Conservation (phyloP, 2,888 invertebrate species). For the Diadromus collaris region DNA sequence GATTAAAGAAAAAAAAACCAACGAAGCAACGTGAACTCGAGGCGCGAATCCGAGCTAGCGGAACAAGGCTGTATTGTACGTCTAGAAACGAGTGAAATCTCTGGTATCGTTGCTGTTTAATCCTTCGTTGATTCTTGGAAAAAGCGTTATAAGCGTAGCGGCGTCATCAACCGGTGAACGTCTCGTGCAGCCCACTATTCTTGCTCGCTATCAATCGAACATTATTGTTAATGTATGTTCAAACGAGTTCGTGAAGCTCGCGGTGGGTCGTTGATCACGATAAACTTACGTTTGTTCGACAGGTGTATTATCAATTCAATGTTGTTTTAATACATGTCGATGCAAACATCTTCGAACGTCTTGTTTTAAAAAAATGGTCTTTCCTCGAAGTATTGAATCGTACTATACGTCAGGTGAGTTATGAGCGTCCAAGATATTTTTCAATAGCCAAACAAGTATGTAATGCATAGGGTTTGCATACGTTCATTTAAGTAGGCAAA, state of each 20-base stretch:
- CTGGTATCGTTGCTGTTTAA: slow-evolving; percentile 17
- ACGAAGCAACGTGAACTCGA: slow-evolving; percentile 1
- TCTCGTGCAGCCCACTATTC: not conserved
- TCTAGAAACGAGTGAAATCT: slow-evolving; percentile 39
- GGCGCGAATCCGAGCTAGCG: slow-evolving; percentile 35
- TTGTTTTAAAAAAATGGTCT: not conserved
- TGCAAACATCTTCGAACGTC: not conserved
- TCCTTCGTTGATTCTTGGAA: slow-evolving; percentile 31
- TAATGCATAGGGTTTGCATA: too few relatives aligned
- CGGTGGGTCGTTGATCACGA: slow-evolving; percentile 12
- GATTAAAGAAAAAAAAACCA: not conserved
- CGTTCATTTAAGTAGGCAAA: not conserved
- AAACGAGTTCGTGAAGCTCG: not conserved
- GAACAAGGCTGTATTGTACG: slow-evolving; percentile 30
- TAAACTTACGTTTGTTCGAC: slow-evolving; percentile 21
- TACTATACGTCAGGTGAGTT: not conserved
- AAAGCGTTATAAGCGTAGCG: slow-evolving; percentile 18
- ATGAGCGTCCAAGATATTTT: not conserved
- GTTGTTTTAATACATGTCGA: not conserved
- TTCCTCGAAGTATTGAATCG: not conserved
- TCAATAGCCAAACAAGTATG: too few relatives aligned
- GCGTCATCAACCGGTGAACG: slow-evolving; percentile 2
- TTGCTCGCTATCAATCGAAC: slow-evolving; percentile 1
- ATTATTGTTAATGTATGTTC: slow-evolving; percentile 4
- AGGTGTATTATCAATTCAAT: slow-evolving; percentile 18